phyloP scores from a whole-genome alignment of 2,113 vertebrate genomes.

The Hypomesus transpacificus region DNA sequence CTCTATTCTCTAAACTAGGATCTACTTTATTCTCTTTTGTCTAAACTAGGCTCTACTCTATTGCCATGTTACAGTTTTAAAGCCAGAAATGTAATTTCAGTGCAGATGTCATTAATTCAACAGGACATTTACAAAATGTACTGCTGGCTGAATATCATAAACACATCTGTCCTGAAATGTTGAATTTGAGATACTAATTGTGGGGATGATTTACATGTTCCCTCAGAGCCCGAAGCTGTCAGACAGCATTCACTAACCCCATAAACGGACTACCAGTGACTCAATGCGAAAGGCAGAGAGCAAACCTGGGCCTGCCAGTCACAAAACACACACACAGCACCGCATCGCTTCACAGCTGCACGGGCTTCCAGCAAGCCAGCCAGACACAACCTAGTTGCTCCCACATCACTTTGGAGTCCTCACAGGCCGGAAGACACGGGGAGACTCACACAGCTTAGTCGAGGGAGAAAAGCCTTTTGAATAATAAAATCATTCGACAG shows the following conservation, averaged over 20 bases:
- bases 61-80: not conserved
- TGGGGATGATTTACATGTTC: slow-evolving; percentile 19
- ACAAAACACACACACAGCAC: slow-evolving; percentile 43
- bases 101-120: not conserved
- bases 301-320: slow-evolving; percentile 36
- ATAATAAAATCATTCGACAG: not conserved
- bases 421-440: slow-evolving; percentile 20
- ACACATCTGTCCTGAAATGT: not conserved
- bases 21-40: too few species aligned
- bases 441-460: slow-evolving; percentile 32
- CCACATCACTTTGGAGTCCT: slow-evolving; percentile 34
- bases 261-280: slow-evolving; percentile 44
- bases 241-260: slow-evolving; percentile 23
- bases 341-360: slow-evolving; percentile 53
- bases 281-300: slow-evolving; percentile 55
- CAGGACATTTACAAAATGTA: not conserved
- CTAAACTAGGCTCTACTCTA: too few species aligned
- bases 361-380: slow-evolving; percentile 44
- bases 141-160: not conserved
- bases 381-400: slow-evolving; percentile 32
- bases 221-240: slow-evolving; percentile 16
- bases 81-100: not conserved
- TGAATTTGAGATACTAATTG: too few species aligned
- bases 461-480: not conserved
- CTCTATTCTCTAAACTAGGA: too few species aligned